Base-by-base conservation (phyloP, 2,888 invertebrate species). In the Andrena marginata region DNA sequence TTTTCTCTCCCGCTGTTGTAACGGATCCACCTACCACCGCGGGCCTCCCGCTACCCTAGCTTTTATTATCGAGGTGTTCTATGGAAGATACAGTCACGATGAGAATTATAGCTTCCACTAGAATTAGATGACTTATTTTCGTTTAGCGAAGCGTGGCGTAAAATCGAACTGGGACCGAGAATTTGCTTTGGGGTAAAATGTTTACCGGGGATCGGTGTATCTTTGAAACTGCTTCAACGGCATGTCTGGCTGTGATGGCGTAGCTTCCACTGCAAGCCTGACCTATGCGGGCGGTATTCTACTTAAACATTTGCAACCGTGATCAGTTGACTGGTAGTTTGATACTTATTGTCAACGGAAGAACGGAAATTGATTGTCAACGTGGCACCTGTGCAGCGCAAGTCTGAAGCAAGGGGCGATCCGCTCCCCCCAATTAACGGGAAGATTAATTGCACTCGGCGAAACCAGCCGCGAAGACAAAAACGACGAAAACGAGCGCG, bases 371-470 rank as follows among this genome's bases (percentile, higher is more conserved):
- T 64, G 69, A 79, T 79, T 59, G 35, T 69, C 20, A 69, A 10
- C 23, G 8, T 29, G 63, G 68, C 76, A 76, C 31, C 76, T 64
- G 79, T 69, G 49, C 35, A 6, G 29, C 16, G 13, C 42, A 16
- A 10, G 63, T 23, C 33, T 23, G 56, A 6, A 3, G 56, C 64
- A 35, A 20, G 29, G 31, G 64, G 63, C 51, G 68, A 77, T 65
- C 77, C 77, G 42, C 65, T 79, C 70, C 29, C 29, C 31, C 77
- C 81, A 79, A 79, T 81, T 79, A 74, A 65, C 70, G 35, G 51
- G 48, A 69, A 70, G 74, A 81, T 79, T 81, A 79, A 81, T 81
- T 65, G 65, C 31, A 8, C 33, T 3, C 35, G 23, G 49, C 23
- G 48, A 48, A 26, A 48, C 65, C 51, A 33, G 16, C 23, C 59